These are phyloP conservation scores for Nasua narica DNA, from an alignment of 2,797 vertebrate genomes.

Conservation along the genomic window DNA sequence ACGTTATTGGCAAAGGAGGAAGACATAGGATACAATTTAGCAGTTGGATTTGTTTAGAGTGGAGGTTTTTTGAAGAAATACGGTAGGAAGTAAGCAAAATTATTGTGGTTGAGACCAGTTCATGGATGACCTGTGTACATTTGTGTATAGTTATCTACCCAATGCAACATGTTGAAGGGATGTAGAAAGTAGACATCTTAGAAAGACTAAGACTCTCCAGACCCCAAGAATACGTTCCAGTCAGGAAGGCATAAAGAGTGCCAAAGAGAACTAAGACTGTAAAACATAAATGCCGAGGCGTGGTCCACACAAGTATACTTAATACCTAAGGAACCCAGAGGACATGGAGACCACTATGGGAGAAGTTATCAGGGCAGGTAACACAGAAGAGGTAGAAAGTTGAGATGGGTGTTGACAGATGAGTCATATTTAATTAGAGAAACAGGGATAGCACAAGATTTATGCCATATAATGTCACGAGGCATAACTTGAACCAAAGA, in stretches of 20 bases:
- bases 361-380: background rate
- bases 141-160: background rate
- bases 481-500: background rate
- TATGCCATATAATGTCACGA: background rate
- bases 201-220: background rate
- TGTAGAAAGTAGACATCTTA: background rate
- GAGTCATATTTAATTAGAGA: background rate
- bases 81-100: background rate
- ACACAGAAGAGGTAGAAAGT: background rate
- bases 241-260: background rate
- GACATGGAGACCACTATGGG: background rate
- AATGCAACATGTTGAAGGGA: background rate
- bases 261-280: background rate
- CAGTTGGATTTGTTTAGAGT: background rate
- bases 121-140: background rate
- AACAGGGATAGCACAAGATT: background rate
- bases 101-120: background rate
- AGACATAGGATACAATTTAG: background rate
- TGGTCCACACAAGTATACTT: background rate
- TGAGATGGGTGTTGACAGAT: background rate
- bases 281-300: background rate
- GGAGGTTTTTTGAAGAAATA: constrained; percentile 23
- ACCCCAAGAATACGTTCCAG: background rate
- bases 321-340: background rate
- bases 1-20: background rate